phyloP scores from a whole-genome alignment of 2,888 invertebrate species.

The Nemoura dubitans region DNA sequence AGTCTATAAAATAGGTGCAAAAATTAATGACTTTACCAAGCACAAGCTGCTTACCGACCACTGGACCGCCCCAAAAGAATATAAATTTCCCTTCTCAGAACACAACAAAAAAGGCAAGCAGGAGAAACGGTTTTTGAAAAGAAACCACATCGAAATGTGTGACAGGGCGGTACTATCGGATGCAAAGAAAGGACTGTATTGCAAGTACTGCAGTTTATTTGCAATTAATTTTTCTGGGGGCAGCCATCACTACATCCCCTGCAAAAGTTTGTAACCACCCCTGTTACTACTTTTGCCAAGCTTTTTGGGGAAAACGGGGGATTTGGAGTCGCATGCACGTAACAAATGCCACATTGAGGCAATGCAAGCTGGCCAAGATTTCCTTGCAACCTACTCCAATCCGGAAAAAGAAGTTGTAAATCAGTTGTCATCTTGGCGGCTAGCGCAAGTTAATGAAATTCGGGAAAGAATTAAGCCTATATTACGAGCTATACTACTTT shows the following conservation, averaged over 20 bases:
- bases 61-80: constrained; percentile 1
- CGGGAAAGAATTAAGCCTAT: not conserved
- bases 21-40: constrained; percentile 42
- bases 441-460: constrained; percentile 29
- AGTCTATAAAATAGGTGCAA: not conserved
- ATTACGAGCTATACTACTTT: constrained; percentile 20
- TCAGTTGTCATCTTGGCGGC: constrained; percentile 18
- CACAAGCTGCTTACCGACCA: constrained; percentile 15
- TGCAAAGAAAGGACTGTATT: constrained; percentile 20
- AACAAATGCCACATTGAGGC: constrained; percentile 37
- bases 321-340: constrained; percentile 20
- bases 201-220: constrained; percentile 23
- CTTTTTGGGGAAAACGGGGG: constrained; percentile 33
- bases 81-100: constrained; percentile 19
- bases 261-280: constrained; percentile 17
- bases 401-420: constrained; percentile 31
- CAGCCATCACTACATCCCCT: constrained; percentile 12
- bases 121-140: constrained; percentile 18
- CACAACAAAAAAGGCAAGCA: constrained; percentile 37
- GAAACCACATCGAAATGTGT: constrained; percentile 35
- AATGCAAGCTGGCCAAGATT: not conserved
- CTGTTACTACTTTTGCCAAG: not conserved
- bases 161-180: constrained; percentile 10
- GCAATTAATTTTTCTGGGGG: no score
- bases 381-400: constrained; percentile 16